Evolutionary conservation across 2,797 vertebrate genomes (phyloP).

Genomic region (Gymnopithys bicolor): DNA sequence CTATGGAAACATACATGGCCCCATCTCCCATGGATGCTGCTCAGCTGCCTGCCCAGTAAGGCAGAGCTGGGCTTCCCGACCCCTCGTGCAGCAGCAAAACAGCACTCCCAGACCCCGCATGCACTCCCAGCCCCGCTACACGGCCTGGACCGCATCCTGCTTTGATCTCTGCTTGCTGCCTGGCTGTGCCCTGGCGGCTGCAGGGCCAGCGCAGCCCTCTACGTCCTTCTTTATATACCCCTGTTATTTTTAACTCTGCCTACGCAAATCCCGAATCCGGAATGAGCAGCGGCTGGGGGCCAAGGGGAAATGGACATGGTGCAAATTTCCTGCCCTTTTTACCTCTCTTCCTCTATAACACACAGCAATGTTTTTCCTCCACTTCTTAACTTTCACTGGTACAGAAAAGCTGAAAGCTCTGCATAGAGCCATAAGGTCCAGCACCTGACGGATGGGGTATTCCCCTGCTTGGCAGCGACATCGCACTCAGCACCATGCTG

Average conservation of each 20-base stretch:
- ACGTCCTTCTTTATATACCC: slow-evolving; percentile 81
- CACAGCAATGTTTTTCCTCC: slow-evolving; percentile 70
- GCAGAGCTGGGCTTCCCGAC: neutral
- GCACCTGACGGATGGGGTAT: rapidly evolving
- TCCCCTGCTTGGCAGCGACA: rapidly evolving
- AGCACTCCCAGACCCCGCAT: neutral
- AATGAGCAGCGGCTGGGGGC: slow-evolving; percentile 77
- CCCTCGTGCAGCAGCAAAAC: rapidly evolving
- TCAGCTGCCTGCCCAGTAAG: neutral
- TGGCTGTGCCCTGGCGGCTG: slow-evolving; percentile 37
- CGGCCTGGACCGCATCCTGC: neutral
- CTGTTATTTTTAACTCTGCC: slow-evolving; percentile 88
- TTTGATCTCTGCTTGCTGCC: slow-evolving; percentile 66
- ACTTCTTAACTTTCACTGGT: slow-evolving; percentile 76
- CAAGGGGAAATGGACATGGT: slow-evolving; percentile 90
- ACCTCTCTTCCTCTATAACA: slow-evolving; percentile 77
- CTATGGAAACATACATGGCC: rapidly evolving
- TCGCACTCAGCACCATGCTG: rapidly evolving
- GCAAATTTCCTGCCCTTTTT: slow-evolving; percentile 84
- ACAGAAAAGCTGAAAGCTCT: slow-evolving; percentile 52
- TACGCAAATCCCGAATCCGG: slow-evolving; percentile 87
- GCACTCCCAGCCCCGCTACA: rapidly evolving
- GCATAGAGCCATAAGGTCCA: neutral
- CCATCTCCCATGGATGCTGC: neutral
- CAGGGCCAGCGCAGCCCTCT: slow-evolving; percentile 26